These are phyloP conservation scores for Mamestra brassicae DNA, from an alignment of 2,888 invertebrate genomes.

Conservation along the genomic window DNA sequence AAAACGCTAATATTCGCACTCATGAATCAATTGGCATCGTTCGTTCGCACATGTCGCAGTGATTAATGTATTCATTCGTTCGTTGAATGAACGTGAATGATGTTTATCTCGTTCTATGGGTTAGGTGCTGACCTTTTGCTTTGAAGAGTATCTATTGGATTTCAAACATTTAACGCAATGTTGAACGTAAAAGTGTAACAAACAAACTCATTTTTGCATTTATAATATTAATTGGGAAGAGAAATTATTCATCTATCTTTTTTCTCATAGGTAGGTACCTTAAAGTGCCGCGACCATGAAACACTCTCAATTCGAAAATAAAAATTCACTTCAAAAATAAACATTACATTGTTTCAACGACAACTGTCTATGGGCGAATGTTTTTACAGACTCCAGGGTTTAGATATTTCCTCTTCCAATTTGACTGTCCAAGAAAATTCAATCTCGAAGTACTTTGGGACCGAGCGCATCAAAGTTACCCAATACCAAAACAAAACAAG, in stretches of 20 bases:
- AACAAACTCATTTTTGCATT: too few species aligned
- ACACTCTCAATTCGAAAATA: too few species aligned
- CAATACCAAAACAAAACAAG: constrained; percentile 11
- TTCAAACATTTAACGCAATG: too few species aligned
- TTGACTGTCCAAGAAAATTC: constrained; percentile 7
- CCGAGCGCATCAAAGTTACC: constrained; percentile 14
- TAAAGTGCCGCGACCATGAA: too few species aligned
- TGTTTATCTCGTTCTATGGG: background rate
- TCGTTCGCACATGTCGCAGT: constrained; percentile 44
- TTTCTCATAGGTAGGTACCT: too few species aligned
- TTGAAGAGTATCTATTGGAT: background rate
- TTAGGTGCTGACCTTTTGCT: background rate
- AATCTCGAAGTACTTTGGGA: constrained; percentile 1
- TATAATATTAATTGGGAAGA: too few species aligned
- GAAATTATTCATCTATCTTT: too few species aligned
- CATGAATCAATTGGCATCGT: constrained; percentile 50
- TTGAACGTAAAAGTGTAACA: too few species aligned
- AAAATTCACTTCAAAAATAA: background rate
- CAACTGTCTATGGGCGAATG: background rate
- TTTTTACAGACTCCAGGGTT: constrained; percentile 4
- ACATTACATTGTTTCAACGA: background rate
- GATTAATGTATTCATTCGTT: constrained; percentile 46
- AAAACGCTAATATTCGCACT: constrained; percentile 39
- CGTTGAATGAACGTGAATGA: constrained; percentile 28
- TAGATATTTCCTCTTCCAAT: background rate